Base-by-base conservation (phyloP, 2,113 vertebrate species). In the Plectropomus leopardus region DNA sequence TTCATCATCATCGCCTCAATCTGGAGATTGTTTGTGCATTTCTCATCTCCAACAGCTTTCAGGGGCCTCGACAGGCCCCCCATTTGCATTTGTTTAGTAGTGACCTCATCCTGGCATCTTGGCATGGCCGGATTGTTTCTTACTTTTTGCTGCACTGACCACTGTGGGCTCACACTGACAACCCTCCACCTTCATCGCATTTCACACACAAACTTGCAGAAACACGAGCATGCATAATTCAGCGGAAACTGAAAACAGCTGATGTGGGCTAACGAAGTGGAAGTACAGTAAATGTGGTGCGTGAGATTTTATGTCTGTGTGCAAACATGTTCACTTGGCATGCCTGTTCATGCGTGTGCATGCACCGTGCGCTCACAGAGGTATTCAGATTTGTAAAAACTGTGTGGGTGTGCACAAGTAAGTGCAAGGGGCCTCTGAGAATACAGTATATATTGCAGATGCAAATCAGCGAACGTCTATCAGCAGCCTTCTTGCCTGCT, bases 151-250 rank as follows among this genome's bases (percentile, higher is more conserved):
- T 32, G 34, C 57, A 44, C 74, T 86, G 86, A 87, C 83, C 87
- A 65, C 16, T 13, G 64, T 47, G 75, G 70, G 34, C 77, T 68
- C 79, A 45, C 58, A 3, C 34, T 40, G 30, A 14, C 68, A 34
- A 17, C n/a, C 50, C 40, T 58, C 65, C 36, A 10, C 73, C 13
- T 30, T 40, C 11, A 42, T 53, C 65, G 24, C 58, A 84, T 55
- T 71, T 66, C 72, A 85, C 26, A 82, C 86, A 78, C 83, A 84
- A 66, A 84, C 55, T 64, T 40, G 73, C 67, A 75, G 77, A 78
- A 87, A 77, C 72, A 82, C 65, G 54, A 55, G 57, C 23, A 87
- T 89, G 85, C 92, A 92, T 92, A 85, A 92, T 92, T 91, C 89
- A 92, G 73, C 28, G 60, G 55, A 65, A 61, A 82, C 57, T 51